Evolutionary conservation across 1,140 invertebrate species (phyloP), one percentile per base, ranked within the genome.

Genomic region (Proctacanthus coquilletti): DNA sequence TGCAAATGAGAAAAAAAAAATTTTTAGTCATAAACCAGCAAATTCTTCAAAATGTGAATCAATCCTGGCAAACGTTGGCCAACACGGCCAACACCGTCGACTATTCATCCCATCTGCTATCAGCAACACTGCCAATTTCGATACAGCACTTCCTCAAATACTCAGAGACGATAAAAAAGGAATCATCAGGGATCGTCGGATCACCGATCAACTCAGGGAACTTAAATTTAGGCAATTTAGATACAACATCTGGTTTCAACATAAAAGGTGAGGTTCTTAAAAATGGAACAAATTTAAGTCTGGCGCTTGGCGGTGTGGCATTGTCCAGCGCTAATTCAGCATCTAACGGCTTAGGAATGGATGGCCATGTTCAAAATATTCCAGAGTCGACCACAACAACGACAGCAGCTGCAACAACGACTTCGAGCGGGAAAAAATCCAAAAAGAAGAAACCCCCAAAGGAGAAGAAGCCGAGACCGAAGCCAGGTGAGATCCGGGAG

Each of bases 401-500:
- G 18, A 47, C 45, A 32, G 44, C 39, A 39, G 51, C 47, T 20
- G 34, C 36, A 21, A 48, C 53, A 21, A 32, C 29, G n/a, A 51
- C 68, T 4, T 61, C 66, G 6, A 66, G 58, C 30, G 64, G 64
- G n/a, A 82, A 80, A 48, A 84, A 82, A 54, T 81, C 83, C 60
- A 84, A 84, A 56, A 84, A 84, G 64, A 84, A 84, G 70, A 83
- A 82, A 63, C 64, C 68, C 1, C 69, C 73, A 27, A 59, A 59
- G 52, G 56, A 60, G 21, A 75, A 75, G 52, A 75, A 75, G 50
- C 73, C 74, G 4, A 69, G 75, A 44, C 72, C 72, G 0, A 84
- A 84, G 51, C 82, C 83, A 0, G 81, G 81, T 19, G 81, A 85
- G 61, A 84, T 84, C 46, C 68, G 80, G 37, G 65, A 86, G 17